Evolutionary conservation across 2,797 vertebrate species (phyloP), one percentile per base, ranked within the genome.

Genomic region (Australoheros facetus): DNA sequence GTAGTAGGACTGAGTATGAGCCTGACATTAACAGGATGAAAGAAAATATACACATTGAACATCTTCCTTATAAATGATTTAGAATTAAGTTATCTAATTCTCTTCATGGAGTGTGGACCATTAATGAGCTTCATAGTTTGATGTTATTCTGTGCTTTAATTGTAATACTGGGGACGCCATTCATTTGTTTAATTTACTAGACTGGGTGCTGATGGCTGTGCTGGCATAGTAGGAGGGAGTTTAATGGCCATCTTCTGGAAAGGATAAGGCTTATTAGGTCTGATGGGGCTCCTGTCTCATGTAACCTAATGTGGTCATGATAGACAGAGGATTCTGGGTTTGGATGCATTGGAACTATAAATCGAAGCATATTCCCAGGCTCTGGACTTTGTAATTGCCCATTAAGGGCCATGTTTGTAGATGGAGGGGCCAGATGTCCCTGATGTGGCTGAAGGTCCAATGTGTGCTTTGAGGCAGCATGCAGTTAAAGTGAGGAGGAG

Each of bases 221-320:
- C 79, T 81, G 74, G 85, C 86, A 71, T 90, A 80, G 88, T 79
- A 62, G 83, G 82, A 84, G 80, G 82, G 82, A 60, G 80, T 91
- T 92, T 94, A 94, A 94, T 94, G 91, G 94, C 91, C 76, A 85
- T 94, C 88, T 89, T 93, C 93, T 92, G 91, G 88, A 94, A 92
- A 87, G 91, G 93, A 95, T 95, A 90, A 95, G 92, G 91, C 92
- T 93, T 94, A 95, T 95, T 95, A 95, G 92, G 89, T 92, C 94
- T 93, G 94, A 95, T 94, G 91, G 91, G 85, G 90, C 93, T 94
- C 92, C 91, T 94, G 93, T 95, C 94, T 95, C 93, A 80, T 94
- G 94, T 93, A 93, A 92, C 92, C 85, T 93, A 95, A 95, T 95
- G 91, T 90, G 90, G 80, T 75, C 86, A 85, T 94, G 95, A 96